Percentiles rank a stretch among this genome's conserved stretches.
Evolutionary conservation across 2,797 vertebrate genomes (phyloP).

Genomic region (Phoeniculus purpureus): DNA sequence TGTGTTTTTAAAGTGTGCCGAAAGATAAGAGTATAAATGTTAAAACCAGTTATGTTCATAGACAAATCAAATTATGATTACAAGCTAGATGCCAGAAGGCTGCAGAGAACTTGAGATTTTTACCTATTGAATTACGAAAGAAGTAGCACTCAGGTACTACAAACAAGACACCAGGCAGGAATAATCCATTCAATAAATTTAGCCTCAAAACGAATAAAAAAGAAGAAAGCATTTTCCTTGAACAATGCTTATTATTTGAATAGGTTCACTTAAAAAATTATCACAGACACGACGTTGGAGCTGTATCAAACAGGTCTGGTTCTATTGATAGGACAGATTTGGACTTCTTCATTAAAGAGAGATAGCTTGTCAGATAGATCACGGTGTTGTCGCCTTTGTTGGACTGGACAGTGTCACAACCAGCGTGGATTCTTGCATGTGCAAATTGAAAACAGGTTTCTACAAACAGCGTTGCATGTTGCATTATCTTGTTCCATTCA

Average conservation of each 20-base stretch:
- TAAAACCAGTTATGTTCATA: neutral
- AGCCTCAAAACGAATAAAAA: neutral
- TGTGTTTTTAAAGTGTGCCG: neutral
- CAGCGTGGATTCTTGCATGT: neutral
- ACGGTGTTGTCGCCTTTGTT: neutral
- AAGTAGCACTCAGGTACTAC: neutral
- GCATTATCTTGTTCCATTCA: accelerated
- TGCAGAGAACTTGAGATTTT: neutral
- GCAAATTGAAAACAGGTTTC: neutral
- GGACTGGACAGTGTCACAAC: neutral
- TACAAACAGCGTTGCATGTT: neutral
- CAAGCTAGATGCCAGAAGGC: neutral
- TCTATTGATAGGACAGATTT: neutral
- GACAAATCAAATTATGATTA: neutral
- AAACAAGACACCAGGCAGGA: neutral
- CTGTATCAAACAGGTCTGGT: neutral
- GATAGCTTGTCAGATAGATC: neutral
- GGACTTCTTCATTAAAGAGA: neutral
- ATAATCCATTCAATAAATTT: neutral
- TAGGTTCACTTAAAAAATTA: neutral
- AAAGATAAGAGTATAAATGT: neutral
- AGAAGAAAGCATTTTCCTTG: neutral
- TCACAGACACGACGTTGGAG: accelerated
- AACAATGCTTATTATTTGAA: neutral
- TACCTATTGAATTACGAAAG: neutral